A percentile compares a stretch with the other conserved stretches of the same genome.
Conservation (phyloP, 2,797 vertebrate species). For the Argentina silus region DNA sequence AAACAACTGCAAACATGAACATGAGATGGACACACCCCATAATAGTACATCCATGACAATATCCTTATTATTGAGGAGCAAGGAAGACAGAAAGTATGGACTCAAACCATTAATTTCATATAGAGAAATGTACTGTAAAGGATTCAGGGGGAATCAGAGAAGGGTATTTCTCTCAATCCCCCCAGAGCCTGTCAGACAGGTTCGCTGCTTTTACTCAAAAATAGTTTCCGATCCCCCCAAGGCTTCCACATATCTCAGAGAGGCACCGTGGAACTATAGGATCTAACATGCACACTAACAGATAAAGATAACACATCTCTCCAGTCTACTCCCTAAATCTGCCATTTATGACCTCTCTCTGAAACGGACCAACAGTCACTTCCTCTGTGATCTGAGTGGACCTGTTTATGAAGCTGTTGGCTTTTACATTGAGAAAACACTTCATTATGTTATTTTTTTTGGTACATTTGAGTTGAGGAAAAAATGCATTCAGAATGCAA, state of each 20-base stretch:
- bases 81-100: neutral
- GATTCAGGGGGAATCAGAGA: neutral
- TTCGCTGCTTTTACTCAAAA: conserved; percentile 37
- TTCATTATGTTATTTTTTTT: neutral
- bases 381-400: conserved; percentile 12
- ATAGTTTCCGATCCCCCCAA: conserved; percentile 39
- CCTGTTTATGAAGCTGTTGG: neutral
- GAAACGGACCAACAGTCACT: conserved; percentile 18
- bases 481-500: conserved; percentile 12
- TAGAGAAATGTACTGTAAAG: neutral
- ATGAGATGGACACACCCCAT: too few species aligned
- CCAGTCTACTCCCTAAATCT: conserved; percentile 22
- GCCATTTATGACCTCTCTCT: conserved; percentile 10
- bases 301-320: conserved; percentile 22
- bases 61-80: neutral
- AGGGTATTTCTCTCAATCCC: conserved; percentile 9
- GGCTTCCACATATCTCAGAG: conserved; percentile 39
- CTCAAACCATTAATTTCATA: too few species aligned
- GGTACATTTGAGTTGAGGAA: neutral
- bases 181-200: conserved; percentile 37
- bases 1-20: too few species aligned
- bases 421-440: neutral
- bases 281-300: conserved; percentile 41
- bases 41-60: neutral
- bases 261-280: conserved; percentile 40